Evolutionary conservation across 2,113 vertebrate genomes (phyloP), one percentile per base, ranked within the genome.

Genomic region (Syngnathoides biaculeatus): DNA sequence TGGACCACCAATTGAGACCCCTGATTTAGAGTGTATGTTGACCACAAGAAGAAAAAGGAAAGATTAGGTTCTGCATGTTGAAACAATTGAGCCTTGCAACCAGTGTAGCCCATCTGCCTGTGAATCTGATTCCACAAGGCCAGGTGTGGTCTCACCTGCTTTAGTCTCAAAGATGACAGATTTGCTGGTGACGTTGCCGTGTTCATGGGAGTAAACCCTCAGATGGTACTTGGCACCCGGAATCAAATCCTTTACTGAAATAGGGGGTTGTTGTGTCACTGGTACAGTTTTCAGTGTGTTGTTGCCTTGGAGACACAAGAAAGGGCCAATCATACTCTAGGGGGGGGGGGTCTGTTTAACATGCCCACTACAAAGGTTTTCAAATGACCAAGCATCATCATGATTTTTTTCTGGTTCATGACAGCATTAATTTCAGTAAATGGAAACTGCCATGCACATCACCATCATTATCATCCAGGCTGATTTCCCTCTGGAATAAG

Each of bases 121-220:
- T 52, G 68, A 75, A 52, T 61, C 56, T 14, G 35, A 55, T 42
- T 73, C 74, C 71, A 59, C 75, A 73, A 30, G 39, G 64, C 61
- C 82, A 77, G 80, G 75, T 69, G 79, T 78, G 58, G 64, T 71
- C 97, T 98, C 96, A 99, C 97, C 97, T 98, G 95, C 81, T 89
- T 93, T 96, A 88, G 95, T 99, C 89, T 96, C 93, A 94, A 98
- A 97, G 91, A 90, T 93, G 92, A 94, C 84, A 86, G 86, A 73
- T 68, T 93, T 84, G 93, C 95, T 97, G 87, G 92, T 94, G 91
- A 98, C 75, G 90, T 87, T 91, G 90, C 91, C 90, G 90, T 93
- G 91, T 87, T 94, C 94, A 83, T 91, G 92, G 90, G 96, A 94
- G 91, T 95, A 97, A 88, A 99, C 94, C 88, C 96, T 93, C 90